A percentile compares a stretch with the other conserved stretches of the same genome.
These are phyloP conservation scores for Pogonomyrmex californicus DNA, from an alignment of 1,140 invertebrate genomes.

Conservation along the genomic window DNA sequence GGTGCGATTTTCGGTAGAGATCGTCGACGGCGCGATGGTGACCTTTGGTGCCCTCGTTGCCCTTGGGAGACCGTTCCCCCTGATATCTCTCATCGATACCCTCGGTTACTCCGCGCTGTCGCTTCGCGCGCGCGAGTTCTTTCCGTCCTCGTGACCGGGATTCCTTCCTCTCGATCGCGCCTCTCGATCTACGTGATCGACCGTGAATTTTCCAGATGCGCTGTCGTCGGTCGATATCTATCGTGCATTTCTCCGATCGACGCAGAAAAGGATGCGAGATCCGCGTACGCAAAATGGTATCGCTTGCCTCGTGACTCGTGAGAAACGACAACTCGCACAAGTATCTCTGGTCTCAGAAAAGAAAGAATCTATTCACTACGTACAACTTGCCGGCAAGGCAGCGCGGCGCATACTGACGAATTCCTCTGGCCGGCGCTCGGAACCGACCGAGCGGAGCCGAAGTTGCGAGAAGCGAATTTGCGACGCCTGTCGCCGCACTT, in stretches of 20 bases:
- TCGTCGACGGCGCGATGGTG: slow-evolving; percentile 14
- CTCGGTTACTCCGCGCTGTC: slow-evolving; percentile 34
- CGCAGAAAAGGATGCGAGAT: too few species aligned
- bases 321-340: neutral
- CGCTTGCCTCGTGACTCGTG: slow-evolving; percentile 27
- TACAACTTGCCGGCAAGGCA: slow-evolving; percentile 81
- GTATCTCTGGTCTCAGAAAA: neutral
- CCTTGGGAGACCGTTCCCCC: neutral
- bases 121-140: neutral
- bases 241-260: neutral
- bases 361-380: slow-evolving; percentile 11
- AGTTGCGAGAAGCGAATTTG: slow-evolving; percentile 73
- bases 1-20: slow-evolving; percentile 7
- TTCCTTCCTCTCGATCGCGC: neutral
- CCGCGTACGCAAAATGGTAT: neutral
- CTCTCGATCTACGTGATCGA: neutral
- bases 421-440: slow-evolving; percentile 66
- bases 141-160: neutral
- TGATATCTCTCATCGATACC: slow-evolving; percentile 68
- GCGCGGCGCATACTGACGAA: slow-evolving; percentile 84
- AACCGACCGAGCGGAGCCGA: slow-evolving; percentile 71
- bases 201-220: neutral
- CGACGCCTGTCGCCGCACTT: slow-evolving; percentile 73
- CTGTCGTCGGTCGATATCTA: neutral
- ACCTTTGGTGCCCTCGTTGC: slow-evolving; percentile 8